Conservation (phyloP, 1,140 invertebrate genomes). For the Sesamia nonagrioides region DNA sequence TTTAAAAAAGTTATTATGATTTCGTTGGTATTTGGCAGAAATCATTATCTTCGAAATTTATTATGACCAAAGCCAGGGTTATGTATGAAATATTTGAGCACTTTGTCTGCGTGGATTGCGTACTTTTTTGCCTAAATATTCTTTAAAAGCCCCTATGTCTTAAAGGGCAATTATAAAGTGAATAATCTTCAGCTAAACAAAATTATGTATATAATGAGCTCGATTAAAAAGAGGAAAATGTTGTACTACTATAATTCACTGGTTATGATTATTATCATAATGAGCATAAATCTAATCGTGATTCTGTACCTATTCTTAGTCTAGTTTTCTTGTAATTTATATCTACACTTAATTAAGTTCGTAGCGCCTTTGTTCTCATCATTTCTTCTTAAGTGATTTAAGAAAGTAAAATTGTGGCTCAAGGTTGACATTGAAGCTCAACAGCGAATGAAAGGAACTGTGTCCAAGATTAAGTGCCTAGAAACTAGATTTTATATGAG, state of each 20-base stretch:
- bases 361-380: slow-evolving; percentile 25
- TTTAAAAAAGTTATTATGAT: slow-evolving; percentile 25
- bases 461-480: neutral
- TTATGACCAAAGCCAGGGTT: neutral
- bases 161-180: too few species aligned
- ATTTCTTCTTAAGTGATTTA: slow-evolving; percentile 14
- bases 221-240: too few species aligned
- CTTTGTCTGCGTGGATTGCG: too few species aligned
- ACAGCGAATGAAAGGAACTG: slow-evolving; percentile 9
- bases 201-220: too few species aligned
- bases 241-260: neutral
- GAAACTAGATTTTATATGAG: slow-evolving; percentile 19
- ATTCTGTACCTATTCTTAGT: neutral
- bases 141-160: too few species aligned
- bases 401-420: slow-evolving; percentile 8
- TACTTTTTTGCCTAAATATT: too few species aligned
- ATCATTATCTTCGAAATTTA: neutral
- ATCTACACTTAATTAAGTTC: neutral
- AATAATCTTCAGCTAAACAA: too few species aligned
- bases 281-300: neutral
- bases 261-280: neutral
- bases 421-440: slow-evolving; percentile 5
- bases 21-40: neutral
- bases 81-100: too few species aligned
- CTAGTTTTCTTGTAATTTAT: neutral